Evolutionary conservation across 2,113 vertebrate genomes (phyloP).

Genomic region (Propithecus coquereli): DNA sequence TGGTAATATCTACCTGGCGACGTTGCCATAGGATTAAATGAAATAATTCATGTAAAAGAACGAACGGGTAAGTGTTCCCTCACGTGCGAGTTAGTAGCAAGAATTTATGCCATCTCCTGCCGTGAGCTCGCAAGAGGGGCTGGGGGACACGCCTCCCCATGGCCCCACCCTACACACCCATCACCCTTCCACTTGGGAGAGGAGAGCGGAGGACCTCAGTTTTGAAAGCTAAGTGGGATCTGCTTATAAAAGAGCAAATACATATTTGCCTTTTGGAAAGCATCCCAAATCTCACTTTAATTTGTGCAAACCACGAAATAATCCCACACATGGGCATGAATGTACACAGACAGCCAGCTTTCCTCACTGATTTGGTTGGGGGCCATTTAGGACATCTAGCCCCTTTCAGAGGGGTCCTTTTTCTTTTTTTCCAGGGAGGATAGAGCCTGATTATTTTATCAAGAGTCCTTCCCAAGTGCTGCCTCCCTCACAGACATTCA

Average conservation of each 20-base stretch:
- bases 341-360: no score
- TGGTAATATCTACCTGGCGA: neutral
- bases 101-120: neutral
- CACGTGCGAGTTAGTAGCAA: fast-evolving
- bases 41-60: fast-evolving
- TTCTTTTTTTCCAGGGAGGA: neutral
- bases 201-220: neutral
- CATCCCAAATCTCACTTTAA: neutral
- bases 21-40: neutral
- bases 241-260: neutral
- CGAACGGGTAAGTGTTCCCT: neutral
- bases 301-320: neutral
- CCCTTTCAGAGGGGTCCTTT: neutral
- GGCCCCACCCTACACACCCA: fast-evolving
- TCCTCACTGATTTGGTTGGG: neutral
- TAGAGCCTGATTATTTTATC: constrained; percentile 40
- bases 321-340: no score
- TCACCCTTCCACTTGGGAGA: neutral
- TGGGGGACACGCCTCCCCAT: neutral
- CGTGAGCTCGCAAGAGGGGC: neutral
- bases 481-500: constrained; percentile 48
- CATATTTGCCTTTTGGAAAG: neutral
- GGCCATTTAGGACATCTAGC: neutral
- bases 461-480: neutral
- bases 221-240: neutral